These are phyloP conservation scores for Agrotis exclamationis DNA, from an alignment of 2,888 invertebrate genomes.

Conservation along the genomic window DNA sequence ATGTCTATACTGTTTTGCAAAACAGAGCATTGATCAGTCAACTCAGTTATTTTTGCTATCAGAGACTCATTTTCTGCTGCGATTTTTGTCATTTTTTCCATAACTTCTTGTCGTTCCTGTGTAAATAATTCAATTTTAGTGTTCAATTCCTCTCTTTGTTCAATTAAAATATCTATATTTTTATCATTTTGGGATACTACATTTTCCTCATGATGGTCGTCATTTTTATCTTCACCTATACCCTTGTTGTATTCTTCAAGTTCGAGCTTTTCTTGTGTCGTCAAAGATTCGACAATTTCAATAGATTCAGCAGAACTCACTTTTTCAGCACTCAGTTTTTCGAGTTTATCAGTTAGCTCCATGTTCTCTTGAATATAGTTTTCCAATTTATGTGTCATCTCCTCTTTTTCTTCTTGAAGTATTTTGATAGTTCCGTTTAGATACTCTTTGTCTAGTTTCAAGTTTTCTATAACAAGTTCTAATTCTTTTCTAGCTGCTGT, in stretches of 20 bases:
- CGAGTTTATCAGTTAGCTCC: slow-evolving; percentile 93
- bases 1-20: slow-evolving; percentile 85
- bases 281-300: slow-evolving; percentile 94
- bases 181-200: slow-evolving; percentile 83
- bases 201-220: slow-evolving; percentile 69
- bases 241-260: slow-evolving; percentile 93
- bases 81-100: slow-evolving; percentile 93
- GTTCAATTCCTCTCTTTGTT: slow-evolving; percentile 92
- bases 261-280: slow-evolving; percentile 93
- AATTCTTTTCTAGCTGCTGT: slow-evolving; percentile 88
- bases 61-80: slow-evolving; percentile 91
- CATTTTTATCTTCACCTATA: slow-evolving; percentile 75
- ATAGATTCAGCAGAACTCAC: slow-evolving; percentile 95
- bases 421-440: slow-evolving; percentile 90
- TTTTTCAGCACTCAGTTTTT: slow-evolving; percentile 93
- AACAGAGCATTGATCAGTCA: slow-evolving; percentile 88
- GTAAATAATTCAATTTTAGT: slow-evolving; percentile 93
- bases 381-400: slow-evolving; percentile 92
- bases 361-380: slow-evolving; percentile 94
- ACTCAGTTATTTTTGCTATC: slow-evolving; percentile 86
- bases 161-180: slow-evolving; percentile 91
- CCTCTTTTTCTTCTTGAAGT: slow-evolving; percentile 92
- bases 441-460: slow-evolving; percentile 90
- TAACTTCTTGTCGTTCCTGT: slow-evolving; percentile 93
- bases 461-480: slow-evolving; percentile 86